Percentiles rank a stretch among this genome's conserved stretches.
phyloP scores from a whole-genome alignment of 2,113 vertebrate species.

The Python bivittatus region DNA sequence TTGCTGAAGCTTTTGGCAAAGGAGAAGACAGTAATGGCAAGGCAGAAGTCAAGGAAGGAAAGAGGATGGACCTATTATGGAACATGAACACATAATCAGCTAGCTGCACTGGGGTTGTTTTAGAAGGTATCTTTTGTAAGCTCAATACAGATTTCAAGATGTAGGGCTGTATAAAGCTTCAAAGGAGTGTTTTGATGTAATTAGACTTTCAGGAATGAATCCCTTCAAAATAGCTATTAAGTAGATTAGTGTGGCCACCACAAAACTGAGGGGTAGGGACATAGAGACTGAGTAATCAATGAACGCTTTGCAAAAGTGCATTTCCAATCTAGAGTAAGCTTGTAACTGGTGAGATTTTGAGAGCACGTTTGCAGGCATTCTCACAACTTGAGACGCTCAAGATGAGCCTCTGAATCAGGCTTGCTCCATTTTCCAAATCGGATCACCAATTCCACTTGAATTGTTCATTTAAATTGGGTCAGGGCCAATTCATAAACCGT shows the following conservation, averaged over 20 bases:
- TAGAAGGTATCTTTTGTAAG: background rate
- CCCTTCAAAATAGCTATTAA: background rate
- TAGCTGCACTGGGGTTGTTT: background rate
- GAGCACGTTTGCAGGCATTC: background rate
- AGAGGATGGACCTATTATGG: background rate
- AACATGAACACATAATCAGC: background rate
- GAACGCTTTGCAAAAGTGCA: background rate
- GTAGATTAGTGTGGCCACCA: background rate
- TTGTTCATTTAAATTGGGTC: no score
- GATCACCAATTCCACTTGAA: background rate
- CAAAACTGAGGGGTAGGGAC: background rate
- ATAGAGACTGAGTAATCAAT: background rate
- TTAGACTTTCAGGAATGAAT: background rate
- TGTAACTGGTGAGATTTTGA: background rate
- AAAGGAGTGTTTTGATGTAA: background rate
- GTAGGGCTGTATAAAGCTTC: background rate
- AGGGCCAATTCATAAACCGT: no score
- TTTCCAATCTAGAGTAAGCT: background rate
- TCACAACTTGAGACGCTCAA: background rate
- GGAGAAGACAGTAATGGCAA: background rate
- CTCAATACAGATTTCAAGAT: background rate
- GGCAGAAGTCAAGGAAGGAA: background rate
- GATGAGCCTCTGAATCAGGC: background rate
- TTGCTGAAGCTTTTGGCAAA: background rate
- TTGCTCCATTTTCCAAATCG: background rate